phyloP scores from a whole-genome alignment of 2,888 invertebrate genomes.

The Schrankia costaestrigalis region DNA sequence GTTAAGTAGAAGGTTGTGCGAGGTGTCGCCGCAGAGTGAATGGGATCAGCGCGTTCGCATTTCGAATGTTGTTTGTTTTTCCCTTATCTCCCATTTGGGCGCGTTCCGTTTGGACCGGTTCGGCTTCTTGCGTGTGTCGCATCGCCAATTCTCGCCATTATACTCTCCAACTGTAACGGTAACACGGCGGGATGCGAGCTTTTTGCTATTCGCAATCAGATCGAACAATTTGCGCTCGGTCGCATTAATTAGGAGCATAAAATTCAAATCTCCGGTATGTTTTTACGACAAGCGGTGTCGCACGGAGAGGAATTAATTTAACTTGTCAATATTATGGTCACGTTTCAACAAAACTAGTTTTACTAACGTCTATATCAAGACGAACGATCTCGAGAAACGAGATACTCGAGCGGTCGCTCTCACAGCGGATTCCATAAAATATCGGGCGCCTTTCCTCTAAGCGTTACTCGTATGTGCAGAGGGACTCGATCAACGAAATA shows the following conservation, averaged over 20 bases:
- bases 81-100: conserved; percentile 63
- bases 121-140: conserved; percentile 63
- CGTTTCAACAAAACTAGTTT: conserved; percentile 67
- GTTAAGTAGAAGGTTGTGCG: conserved; percentile 12
- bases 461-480: conserved; percentile 19
- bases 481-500: conserved; percentile 23
- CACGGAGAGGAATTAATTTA: conserved; percentile 59
- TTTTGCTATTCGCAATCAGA: conserved; percentile 65
- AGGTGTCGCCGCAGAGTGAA: conserved; percentile 59
- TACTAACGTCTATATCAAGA: conserved; percentile 65
- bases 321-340: conserved; percentile 71
- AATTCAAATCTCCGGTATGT: conserved; percentile 54
- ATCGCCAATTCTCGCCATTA: conserved; percentile 63
- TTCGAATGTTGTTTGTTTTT: conserved; percentile 64
- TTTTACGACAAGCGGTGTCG: conserved; percentile 47
- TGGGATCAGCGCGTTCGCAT: conserved; percentile 53
- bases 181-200: conserved; percentile 51
- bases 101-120: conserved; percentile 62
- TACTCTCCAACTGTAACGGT: conserved; percentile 58
- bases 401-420: conserved; percentile 61
- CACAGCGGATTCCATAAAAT: conserved; percentile 67
- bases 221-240: conserved; percentile 57
- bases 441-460: conserved; percentile 50
- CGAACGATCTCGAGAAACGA: conserved; percentile 68
- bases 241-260: conserved; percentile 65